Base-by-base conservation (phyloP, 2,113 vertebrate species). In the Typhlomys cinereus region DNA sequence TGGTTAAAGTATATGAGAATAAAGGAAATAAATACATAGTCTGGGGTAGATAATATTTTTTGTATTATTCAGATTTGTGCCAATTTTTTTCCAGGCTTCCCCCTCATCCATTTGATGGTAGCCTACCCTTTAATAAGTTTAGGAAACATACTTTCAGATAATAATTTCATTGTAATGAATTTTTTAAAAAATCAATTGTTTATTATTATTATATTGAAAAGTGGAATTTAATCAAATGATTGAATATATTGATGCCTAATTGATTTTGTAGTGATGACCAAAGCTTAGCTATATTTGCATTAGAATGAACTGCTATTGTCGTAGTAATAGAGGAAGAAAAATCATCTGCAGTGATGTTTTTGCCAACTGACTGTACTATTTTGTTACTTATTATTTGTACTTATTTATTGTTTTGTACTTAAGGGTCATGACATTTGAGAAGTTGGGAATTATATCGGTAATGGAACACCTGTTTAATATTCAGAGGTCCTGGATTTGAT, bases 171-270 rank as follows among this genome's bases (percentile, higher is more conserved):
- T 39, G 39, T 76, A 73, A 69, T 85, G 46, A 76, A 66, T 84
- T 52, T 66, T 36, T 7, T 8, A 52, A 69, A 69, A 50, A 64
- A 67, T 92, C 61, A 76, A 15, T 85, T 95, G 67, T 8, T 85
- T 95, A 62, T 8, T 46, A 64, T 87, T 95, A 92, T 94, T 81
- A 66, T 88, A 69, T 90, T 76, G 81, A 94, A 87, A 36, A 57
- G 27, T 81, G 44, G 54, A 25, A 54, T 94, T 94, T 74, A 75
- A 73, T 83, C 23, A 70, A 85, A 48, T 85, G 69, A 81, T 91
- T 95, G 71, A 86, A 94, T 54, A n/a, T 85, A 64, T 94, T 93
- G 34, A n/a, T 76, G 9, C 36, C 27, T 36, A 50, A 23, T 84
- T 89, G 57, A 85, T 84, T 89, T 94, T 61, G 79, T 52, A 91